A percentile compares a stretch with the other conserved stretches of the same genome.
These are phyloP conservation scores for Trematomus loennbergii DNA, from an alignment of 2,113 vertebrate species.

Conservation along the genomic window DNA sequence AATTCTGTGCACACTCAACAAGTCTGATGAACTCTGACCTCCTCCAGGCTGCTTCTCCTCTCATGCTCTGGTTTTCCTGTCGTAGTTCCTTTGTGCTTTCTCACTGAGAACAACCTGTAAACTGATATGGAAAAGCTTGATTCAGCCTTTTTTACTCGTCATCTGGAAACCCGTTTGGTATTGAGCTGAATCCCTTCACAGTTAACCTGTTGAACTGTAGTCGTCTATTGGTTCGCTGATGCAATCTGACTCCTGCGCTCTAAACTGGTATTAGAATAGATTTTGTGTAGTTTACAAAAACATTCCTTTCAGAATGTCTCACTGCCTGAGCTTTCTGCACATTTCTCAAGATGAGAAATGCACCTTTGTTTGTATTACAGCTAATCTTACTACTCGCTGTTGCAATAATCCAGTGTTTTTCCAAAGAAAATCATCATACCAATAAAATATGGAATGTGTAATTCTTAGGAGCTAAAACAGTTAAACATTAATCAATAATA, in stretches of 20 bases:
- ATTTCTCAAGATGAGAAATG: background rate
- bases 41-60: conserved; percentile 26
- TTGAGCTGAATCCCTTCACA: conserved; percentile 13
- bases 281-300: conserved; percentile 5
- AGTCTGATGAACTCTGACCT: conserved; percentile 42
- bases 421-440: background rate
- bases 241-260: conserved; percentile 29
- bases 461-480: background rate
- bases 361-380: background rate
- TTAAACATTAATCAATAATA: background rate
- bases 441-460: background rate
- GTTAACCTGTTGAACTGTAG: conserved; percentile 13
- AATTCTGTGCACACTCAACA: background rate
- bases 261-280: conserved; percentile 23
- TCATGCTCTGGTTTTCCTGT: conserved; percentile 10
- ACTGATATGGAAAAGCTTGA: conserved; percentile 37
- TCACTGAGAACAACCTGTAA: conserved; percentile 47
- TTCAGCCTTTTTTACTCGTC: conserved; percentile 16
- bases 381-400: background rate
- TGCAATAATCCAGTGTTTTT: background rate
- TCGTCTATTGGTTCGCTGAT: background rate
- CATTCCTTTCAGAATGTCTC: conserved; percentile 24
- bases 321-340: background rate
- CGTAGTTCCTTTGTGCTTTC: conserved; percentile 5
- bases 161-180: conserved; percentile 54